Evolutionary conservation across 2,888 invertebrate genomes (phyloP), one percentile per base, ranked within the genome.

Genomic region (Sinohyriopsis cumingii): DNA sequence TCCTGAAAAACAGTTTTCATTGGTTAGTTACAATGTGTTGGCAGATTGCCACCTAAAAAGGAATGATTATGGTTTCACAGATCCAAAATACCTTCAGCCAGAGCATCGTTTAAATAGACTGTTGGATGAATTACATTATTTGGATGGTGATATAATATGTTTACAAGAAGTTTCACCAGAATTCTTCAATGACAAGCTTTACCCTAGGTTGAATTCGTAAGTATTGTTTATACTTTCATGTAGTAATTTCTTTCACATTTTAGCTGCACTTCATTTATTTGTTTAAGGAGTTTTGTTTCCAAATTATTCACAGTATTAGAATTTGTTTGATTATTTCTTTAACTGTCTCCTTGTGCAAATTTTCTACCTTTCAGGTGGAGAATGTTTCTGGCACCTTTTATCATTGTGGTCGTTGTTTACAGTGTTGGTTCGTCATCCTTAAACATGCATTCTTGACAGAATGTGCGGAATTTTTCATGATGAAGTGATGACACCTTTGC

Each of bases 71-170:
- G 77, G 75, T 56, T 84, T 82, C 73, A 84, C 84, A 24, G 75
- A 80, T 18, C 69, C 73, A 5, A 81, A 85, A 68, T 82, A 79
- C 61, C 71, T 88, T 45, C 65, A 79, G n/a, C 77, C 82, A 56
- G 79, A 81, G 12, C 82, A 84, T 68, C 79, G 89, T 15, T 86
- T 87, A 62, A 68, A 73, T 22, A 80, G 84, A 59, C 65, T 89
- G 53, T 77, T 89, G 76, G 76, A 84, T 63, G 89, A 89, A 68
- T 59, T 89, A 18, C 61, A 79, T 53, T 85, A 83, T 63, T 72
- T 89, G 45, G 84, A 88, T 75, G 84, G 80, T 18, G 89, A 89
- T 75, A 71, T 89, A n/a, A 73, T 88, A n/a, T 89, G 89, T 76
- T 64, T 89, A 70, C 89, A 89, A 72, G 89, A 89, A 76, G 89